Evolutionary conservation across 2,113 vertebrate species (phyloP).

Genomic region (Syngnathus scovelli): DNA sequence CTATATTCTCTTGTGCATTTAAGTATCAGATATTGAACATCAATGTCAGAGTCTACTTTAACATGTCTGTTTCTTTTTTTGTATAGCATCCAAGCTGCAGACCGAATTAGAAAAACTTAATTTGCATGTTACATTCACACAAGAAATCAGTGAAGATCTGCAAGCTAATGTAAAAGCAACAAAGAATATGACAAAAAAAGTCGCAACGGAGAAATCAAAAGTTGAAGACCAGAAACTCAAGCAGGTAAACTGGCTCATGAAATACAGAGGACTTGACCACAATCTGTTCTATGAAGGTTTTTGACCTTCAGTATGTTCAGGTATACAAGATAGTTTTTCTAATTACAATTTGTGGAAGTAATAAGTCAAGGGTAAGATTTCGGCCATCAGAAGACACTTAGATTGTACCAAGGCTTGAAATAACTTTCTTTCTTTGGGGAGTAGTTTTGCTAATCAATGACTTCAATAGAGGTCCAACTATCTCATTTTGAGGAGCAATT

Average conservation of each 20-base stretch:
- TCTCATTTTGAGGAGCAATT: no score
- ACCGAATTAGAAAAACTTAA: conserved; percentile 71
- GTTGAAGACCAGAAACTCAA: conserved; percentile 79
- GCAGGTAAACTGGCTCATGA: conserved; percentile 68
- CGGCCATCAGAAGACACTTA: not conserved
- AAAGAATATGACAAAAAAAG: conserved; percentile 72
- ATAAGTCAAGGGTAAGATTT: not conserved
- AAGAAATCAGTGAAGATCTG: conserved; percentile 73
- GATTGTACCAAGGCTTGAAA: no score
- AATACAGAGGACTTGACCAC: not conserved
- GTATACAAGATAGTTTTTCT: not conserved
- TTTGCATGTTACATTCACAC: conserved; percentile 72
- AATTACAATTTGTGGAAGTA: not conserved
- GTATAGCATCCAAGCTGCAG: conserved; percentile 77
- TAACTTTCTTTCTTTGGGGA: no score
- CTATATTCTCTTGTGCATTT: not conserved
- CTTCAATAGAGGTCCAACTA: no score
- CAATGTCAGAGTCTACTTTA: not conserved
- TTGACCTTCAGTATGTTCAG: not conserved
- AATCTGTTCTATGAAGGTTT: not conserved
- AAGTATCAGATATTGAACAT: not conserved
- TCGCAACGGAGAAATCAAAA: conserved; percentile 65
- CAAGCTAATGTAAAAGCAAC: conserved; percentile 67
- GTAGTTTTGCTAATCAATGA: no score
- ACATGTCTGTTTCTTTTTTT: conserved; percentile 6